Percentiles rank a stretch among this genome's conserved stretches.
phyloP scores from a whole-genome alignment of 2,113 vertebrate genomes.

The Serilophus lunatus region DNA sequence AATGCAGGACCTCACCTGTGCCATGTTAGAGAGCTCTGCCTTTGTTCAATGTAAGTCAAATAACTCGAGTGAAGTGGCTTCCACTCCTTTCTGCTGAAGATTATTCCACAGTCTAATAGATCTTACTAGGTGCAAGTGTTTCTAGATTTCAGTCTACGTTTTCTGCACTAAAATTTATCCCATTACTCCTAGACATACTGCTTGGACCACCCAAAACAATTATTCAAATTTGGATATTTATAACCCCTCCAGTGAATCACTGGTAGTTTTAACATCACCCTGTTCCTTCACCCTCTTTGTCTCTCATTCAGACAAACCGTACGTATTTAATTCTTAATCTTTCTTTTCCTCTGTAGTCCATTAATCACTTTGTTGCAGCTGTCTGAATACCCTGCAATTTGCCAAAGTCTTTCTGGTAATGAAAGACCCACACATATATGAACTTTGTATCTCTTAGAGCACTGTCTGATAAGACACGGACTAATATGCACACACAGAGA shows the following conservation, averaged over 20 bases:
- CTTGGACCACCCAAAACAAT: not conserved
- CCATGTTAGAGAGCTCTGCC: not conserved
- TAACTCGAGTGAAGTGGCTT: accelerated
- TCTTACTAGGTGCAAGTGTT: not conserved
- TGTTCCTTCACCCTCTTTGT: not conserved
- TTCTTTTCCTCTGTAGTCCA: not conserved
- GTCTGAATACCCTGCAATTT: not conserved
- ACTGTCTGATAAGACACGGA: not conserved
- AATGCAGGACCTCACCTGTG: accelerated
- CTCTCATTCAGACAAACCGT: not conserved
- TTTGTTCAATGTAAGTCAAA: not conserved
- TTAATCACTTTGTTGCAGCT: constrained; percentile 13
- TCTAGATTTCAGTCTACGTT: not conserved
- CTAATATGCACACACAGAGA: not conserved
- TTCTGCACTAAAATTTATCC: not conserved
- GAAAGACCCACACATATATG: not conserved
- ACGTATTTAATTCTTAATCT: not conserved
- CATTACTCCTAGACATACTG: not conserved
- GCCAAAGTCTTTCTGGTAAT: not conserved
- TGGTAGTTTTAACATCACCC: not conserved
- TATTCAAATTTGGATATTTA: not conserved
- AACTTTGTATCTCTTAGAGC: not conserved
- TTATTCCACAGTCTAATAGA: not conserved
- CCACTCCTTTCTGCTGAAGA: not conserved
- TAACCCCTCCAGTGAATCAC: not conserved